Percentiles rank a stretch among this genome's conserved stretches.
Evolutionary conservation across 2,888 invertebrate genomes (phyloP).

Genomic region (Temnothorax rugatulus): DNA sequence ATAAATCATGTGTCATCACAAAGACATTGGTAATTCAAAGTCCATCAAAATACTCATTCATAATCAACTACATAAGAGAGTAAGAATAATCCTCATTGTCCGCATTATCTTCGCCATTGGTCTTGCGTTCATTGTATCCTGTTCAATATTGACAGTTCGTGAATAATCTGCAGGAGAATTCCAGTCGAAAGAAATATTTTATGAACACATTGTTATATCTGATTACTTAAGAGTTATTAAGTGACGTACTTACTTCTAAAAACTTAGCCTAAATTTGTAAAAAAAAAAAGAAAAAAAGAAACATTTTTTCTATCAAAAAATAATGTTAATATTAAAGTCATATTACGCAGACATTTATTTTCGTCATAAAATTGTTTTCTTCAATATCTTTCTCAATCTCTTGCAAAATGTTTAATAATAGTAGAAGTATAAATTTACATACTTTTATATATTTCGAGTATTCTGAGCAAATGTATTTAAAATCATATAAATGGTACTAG

Average conservation of each 20-base stretch:
- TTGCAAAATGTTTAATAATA: neutral
- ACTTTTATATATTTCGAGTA: neutral
- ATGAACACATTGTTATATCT: constrained; percentile 16
- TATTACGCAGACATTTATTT: neutral
- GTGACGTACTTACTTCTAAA: neutral
- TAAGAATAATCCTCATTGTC: constrained; percentile 26
- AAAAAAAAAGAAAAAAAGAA: neutral
- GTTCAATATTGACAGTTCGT: constrained; percentile 83
- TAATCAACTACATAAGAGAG: constrained; percentile 23
- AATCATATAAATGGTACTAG: neutral
- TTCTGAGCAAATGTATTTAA: neutral
- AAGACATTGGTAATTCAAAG: constrained; percentile 62
- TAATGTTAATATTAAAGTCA: constrained; percentile 2
- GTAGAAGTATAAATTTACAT: neutral
- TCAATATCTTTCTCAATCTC: neutral
- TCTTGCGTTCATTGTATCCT: constrained; percentile 77
- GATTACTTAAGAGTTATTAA: neutral
- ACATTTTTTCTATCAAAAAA: neutral
- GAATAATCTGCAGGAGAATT: constrained; percentile 74
- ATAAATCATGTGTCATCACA: constrained; percentile 55
- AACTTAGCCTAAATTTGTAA: neutral
- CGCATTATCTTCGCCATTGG: constrained; percentile 68
- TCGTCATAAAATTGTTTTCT: neutral
- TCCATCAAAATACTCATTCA: constrained; percentile 53
- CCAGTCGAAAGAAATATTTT: neutral